Evolutionary conservation across 2,888 invertebrate genomes (phyloP).

Genomic region (Meiosimyza platycephala): DNA sequence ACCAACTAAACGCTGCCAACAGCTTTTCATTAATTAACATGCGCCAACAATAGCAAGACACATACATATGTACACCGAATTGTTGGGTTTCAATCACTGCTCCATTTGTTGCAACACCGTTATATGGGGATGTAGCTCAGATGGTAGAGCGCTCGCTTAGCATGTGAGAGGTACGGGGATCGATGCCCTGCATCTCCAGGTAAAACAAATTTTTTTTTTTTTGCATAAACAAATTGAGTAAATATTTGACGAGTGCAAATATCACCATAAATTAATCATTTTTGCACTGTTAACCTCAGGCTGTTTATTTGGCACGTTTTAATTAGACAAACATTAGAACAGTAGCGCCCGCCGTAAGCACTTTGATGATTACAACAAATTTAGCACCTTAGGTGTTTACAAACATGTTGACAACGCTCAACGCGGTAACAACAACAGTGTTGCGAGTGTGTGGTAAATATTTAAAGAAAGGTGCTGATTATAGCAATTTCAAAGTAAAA

Average conservation of each 20-base stretch:
- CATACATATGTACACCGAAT: background rate
- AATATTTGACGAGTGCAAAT: too few relatives aligned
- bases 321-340: too few relatives aligned
- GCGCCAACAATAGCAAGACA: background rate
- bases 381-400: too few relatives aligned
- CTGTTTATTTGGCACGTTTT: too few relatives aligned
- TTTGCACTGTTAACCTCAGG: too few relatives aligned
- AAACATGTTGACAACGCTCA: slow-evolving; percentile 12
- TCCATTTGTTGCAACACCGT: background rate
- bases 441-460: slow-evolving; percentile 5
- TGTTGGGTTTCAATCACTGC: background rate
- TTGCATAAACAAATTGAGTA: background rate
- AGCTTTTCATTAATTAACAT: too few relatives aligned
- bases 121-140: slow-evolving; percentile 67
- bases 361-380: too few relatives aligned
- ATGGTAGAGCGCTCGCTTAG: slow-evolving; percentile 69
- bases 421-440: too few relatives aligned
- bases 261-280: too few relatives aligned
- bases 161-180: slow-evolving; percentile 69
- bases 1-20: too few relatives aligned
- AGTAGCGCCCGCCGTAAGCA: too few relatives aligned
- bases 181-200: slow-evolving; percentile 68
- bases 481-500: too few relatives aligned
- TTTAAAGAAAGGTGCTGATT: background rate
- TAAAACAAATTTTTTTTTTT: slow-evolving; percentile 13